Evolutionary conservation across 2,113 vertebrate species (phyloP), one percentile per base, ranked within the genome.

Genomic region (Chaetops frenatus): DNA sequence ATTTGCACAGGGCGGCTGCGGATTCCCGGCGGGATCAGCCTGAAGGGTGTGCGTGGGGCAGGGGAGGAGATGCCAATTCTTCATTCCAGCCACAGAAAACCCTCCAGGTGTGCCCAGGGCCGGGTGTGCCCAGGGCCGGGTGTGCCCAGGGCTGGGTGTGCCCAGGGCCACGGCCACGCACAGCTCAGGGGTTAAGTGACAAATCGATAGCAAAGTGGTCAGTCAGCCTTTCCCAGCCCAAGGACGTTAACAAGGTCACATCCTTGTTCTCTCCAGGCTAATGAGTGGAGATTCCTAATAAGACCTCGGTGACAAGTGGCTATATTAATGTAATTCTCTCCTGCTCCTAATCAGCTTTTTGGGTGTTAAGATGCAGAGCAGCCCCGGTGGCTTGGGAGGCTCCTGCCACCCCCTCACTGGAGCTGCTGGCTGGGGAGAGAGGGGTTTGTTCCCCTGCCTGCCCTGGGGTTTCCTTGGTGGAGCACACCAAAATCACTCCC

Each of bases 301-400:
- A 86, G 95, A 78, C 38, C 86, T 76, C 48, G 4, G 89, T 96
- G 96, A 96, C 94, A 96, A 96, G 92, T 40, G 73, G 95, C 92
- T 95, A 12, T 93, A 96, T 96, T 88, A 95, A 96, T 85, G 94
- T 69, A 64, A 95, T 80, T 93, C 93, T 88, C 88, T 74, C 53
- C 90, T 27, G 80, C 94, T 81, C 45, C 53, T 50, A 73, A 96
- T 97, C 96, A 93, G 93, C n/a, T n/a, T 94, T 73, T 12, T 45
- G 33, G 23, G 78, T 58, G 66, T 89, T 64, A 48, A 62, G 58
- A 95, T 61, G 78, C 81, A 57, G 17, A 21, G n/a, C 18, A 1
- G 33, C 13, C 65, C 58, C 3, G 0, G 78, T 48, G 14, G 9
- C 73, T 28, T 1, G 66, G 64, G 70, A 81, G 45, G 44, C 42